Conservation (phyloP, 2,797 vertebrate genomes). For the Crenichthys baileyi region DNA sequence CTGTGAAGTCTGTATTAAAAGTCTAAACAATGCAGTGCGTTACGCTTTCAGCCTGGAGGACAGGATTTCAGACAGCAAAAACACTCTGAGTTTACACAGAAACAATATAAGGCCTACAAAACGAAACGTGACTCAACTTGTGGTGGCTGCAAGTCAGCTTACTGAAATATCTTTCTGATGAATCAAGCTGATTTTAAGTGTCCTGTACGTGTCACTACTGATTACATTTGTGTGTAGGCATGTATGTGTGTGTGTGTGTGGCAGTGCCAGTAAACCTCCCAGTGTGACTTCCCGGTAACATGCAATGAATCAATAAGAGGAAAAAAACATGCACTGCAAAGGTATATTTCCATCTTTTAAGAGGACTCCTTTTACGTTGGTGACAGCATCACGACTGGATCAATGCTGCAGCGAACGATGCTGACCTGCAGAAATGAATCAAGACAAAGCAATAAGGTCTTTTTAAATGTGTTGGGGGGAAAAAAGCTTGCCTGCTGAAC, state of each 20-base stretch:
- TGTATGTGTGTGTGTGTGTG: slow-evolving; percentile 17
- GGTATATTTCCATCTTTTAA: slow-evolving; percentile 20
- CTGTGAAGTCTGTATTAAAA: slow-evolving; percentile 31
- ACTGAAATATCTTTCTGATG: slow-evolving; percentile 67
- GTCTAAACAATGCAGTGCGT: slow-evolving; percentile 17
- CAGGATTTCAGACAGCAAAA: slow-evolving; percentile 62
- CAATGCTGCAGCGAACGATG: slow-evolving; percentile 43
- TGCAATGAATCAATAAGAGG: slow-evolving; percentile 22
- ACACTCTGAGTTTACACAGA: slow-evolving; percentile 61
- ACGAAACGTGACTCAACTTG: slow-evolving; percentile 66
- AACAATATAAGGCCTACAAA: slow-evolving; percentile 65
- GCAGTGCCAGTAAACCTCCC: slow-evolving; percentile 28
- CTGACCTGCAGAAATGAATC: slow-evolving; percentile 60
- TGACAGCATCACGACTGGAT: slow-evolving; percentile 21
- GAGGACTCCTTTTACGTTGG: slow-evolving; percentile 12
- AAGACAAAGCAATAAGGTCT: slow-evolving; percentile 44
- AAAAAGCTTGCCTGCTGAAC: slow-evolving; percentile 53
- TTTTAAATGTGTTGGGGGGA: slow-evolving; percentile 48
- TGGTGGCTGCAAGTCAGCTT: slow-evolving; percentile 34
- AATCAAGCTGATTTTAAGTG: slow-evolving; percentile 56
- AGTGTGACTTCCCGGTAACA: slow-evolving; percentile 56
- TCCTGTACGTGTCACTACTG: slow-evolving; percentile 40
- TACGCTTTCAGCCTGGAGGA: slow-evolving; percentile 45
- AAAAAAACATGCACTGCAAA: slow-evolving; percentile 1
- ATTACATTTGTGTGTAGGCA: slow-evolving; percentile 7